phyloP scores from a whole-genome alignment of 1,140 invertebrate species.

The Heliconius hermathena region DNA sequence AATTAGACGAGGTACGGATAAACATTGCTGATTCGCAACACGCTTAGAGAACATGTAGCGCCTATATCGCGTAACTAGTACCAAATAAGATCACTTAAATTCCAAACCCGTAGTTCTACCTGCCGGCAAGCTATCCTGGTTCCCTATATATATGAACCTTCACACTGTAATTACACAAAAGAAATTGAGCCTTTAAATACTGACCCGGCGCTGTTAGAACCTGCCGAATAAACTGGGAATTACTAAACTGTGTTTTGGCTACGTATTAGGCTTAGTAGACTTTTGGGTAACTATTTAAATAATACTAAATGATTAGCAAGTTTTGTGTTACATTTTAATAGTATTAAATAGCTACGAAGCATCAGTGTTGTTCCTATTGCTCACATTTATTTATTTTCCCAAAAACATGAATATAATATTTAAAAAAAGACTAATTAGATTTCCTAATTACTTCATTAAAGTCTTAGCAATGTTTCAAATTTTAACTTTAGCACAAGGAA shows the following conservation, averaged over 20 bases:
- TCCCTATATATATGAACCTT: conserved; percentile 40
- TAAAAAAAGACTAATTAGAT: too few relatives aligned
- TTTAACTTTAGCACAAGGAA: not conserved
- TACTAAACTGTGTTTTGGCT: conserved; percentile 34
- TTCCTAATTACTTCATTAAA: too few relatives aligned
- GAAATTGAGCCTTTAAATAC: conserved; percentile 40
- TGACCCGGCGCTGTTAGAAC: conserved; percentile 25
- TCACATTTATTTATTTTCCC: too few relatives aligned
- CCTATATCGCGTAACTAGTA: conserved; percentile 30
- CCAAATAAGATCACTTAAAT: conserved; percentile 49
- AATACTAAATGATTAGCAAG: not conserved
- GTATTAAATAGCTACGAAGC: too few relatives aligned
- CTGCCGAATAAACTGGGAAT: conserved; percentile 39
- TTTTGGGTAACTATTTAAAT: conserved; percentile 36
- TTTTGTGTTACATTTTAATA: too few relatives aligned
- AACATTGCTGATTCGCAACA: conserved; percentile 43
- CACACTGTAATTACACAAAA: conserved; percentile 45
- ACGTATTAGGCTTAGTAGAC: conserved; percentile 51
- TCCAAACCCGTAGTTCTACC: conserved; percentile 40
- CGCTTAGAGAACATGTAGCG: conserved; percentile 31
- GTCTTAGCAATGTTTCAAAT: not conserved
- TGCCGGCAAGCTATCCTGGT: conserved; percentile 37
- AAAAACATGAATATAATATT: too few relatives aligned
- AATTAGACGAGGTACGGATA: conserved; percentile 36
- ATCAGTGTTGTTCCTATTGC: too few relatives aligned